phyloP scores from a whole-genome alignment of 2,888 invertebrate genomes.

The Automeris io region DNA sequence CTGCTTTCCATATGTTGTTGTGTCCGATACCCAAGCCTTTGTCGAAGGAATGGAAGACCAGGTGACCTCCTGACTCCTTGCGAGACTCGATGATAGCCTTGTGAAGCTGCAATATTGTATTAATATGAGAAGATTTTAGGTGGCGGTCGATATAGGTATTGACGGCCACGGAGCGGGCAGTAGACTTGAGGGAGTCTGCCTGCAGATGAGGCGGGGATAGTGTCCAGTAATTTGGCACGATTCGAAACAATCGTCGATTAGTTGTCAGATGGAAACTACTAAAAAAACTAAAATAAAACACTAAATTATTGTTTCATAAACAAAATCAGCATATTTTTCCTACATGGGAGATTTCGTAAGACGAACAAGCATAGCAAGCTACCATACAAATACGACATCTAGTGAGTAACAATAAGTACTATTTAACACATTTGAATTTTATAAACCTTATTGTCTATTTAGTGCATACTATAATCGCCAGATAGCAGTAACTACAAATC shows the following conservation, averaged over 20 bases:
- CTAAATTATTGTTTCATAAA: not conserved
- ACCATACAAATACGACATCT: not conserved
- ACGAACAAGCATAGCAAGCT: not conserved
- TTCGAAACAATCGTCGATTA: too few relatives aligned
- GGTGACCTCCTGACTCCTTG: slow-evolving; percentile 69
- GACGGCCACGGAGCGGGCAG: too few relatives aligned
- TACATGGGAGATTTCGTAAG: too few relatives aligned
- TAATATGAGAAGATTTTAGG: too few relatives aligned
- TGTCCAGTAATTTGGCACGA: too few relatives aligned
- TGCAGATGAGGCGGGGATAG: too few relatives aligned
- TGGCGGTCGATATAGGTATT: too few relatives aligned
- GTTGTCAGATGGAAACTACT: too few relatives aligned
- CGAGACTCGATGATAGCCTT: slow-evolving; percentile 77
- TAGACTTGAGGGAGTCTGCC: too few relatives aligned
- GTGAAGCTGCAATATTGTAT: too few relatives aligned
- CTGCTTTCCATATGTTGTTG: slow-evolving; percentile 88
- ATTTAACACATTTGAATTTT: too few relatives aligned
- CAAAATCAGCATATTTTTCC: not conserved
- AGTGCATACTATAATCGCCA: not conserved
- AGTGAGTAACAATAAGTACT: not conserved
- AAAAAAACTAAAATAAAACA: not conserved
- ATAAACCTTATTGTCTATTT: not conserved
- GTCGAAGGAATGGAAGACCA: slow-evolving; percentile 86
- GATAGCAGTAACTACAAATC: slow-evolving; percentile 1
- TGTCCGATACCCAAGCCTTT: slow-evolving; percentile 84